Percentiles rank a stretch among this genome's conserved stretches.
These are phyloP conservation scores for Lucilia sericata DNA, from an alignment of 1,140 invertebrate genomes.

Conservation along the genomic window DNA sequence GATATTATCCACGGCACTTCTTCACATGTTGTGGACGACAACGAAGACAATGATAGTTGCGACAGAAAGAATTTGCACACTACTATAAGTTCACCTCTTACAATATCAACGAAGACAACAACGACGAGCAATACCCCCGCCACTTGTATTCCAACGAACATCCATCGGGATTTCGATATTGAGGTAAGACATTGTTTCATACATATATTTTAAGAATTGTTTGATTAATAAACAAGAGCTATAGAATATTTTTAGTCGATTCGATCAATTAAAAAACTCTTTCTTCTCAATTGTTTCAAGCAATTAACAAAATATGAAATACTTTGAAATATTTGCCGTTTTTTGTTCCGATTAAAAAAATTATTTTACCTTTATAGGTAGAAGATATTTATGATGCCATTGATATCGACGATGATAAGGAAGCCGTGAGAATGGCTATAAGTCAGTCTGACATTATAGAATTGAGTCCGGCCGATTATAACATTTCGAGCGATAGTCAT, in stretches of 20 bases:
- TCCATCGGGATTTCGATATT: slow-evolving; percentile 59
- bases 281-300: no score
- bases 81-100: not conserved
- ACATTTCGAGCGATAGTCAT: slow-evolving; percentile 50
- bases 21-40: not conserved
- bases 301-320: no score
- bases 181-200: slow-evolving; percentile 54
- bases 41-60: not conserved
- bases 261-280: no score
- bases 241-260: no score
- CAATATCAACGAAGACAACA: not conserved
- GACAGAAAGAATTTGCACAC: slow-evolving; percentile 30
- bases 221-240: no score
- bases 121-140: not conserved
- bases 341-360: no score
- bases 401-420: slow-evolving; percentile 71
- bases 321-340: not conserved
- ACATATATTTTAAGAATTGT: no score
- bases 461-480: slow-evolving; percentile 61
- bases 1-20: slow-evolving; percentile 55
- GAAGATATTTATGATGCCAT: slow-evolving; percentile 70
- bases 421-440: slow-evolving; percentile 67
- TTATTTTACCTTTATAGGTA: slow-evolving; percentile 51
- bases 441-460: slow-evolving; percentile 58
- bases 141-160: slow-evolving; percentile 48